A percentile compares a stretch with the other conserved stretches of the same genome.
phyloP scores from a whole-genome alignment of 2,888 invertebrate species.

The Leistus spinibarbis region DNA sequence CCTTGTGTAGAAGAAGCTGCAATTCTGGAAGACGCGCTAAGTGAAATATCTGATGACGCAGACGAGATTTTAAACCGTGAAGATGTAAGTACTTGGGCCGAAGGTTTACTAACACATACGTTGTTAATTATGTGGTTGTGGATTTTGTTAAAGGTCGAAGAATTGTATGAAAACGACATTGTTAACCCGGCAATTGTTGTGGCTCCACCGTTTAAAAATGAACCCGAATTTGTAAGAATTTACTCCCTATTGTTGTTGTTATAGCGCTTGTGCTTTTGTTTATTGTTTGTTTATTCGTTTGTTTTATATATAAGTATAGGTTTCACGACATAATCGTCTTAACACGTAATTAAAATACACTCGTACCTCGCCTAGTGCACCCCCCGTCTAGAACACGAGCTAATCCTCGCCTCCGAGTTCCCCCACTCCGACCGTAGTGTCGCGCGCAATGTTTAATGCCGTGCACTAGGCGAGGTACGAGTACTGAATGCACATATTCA shows the following conservation, averaged over 20 bases:
- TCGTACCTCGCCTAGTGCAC: no score
- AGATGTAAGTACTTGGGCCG: constrained; percentile 58
- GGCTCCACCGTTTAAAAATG: constrained; percentile 31
- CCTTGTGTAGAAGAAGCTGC: constrained; percentile 56
- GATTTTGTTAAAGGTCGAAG: constrained; percentile 28
- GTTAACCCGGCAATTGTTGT: constrained; percentile 24
- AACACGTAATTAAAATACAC: no score
- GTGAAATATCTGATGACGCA: constrained; percentile 88
- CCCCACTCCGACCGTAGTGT: no score
- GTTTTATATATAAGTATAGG: no score
- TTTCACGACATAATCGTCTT: no score
- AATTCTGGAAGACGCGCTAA: constrained; percentile 71
- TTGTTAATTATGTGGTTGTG: constrained; percentile 4
- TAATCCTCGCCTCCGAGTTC: no score
- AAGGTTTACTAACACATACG: background rate
- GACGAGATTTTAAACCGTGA: constrained; percentile 85
- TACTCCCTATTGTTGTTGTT: background rate
- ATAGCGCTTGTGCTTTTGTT: constrained; percentile 24
- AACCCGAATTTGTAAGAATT: constrained; percentile 35
- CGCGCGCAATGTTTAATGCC: no score
- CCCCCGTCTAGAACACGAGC: no score
- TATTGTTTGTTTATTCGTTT: background rate
- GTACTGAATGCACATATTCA: no score
- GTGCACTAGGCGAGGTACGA: no score
- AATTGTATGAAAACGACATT: constrained; percentile 25